Percentiles rank a stretch among this genome's conserved stretches.
These are phyloP conservation scores for Drosophila kurseongensis DNA, from an alignment of 1,140 invertebrate species.

Conservation along the genomic window DNA sequence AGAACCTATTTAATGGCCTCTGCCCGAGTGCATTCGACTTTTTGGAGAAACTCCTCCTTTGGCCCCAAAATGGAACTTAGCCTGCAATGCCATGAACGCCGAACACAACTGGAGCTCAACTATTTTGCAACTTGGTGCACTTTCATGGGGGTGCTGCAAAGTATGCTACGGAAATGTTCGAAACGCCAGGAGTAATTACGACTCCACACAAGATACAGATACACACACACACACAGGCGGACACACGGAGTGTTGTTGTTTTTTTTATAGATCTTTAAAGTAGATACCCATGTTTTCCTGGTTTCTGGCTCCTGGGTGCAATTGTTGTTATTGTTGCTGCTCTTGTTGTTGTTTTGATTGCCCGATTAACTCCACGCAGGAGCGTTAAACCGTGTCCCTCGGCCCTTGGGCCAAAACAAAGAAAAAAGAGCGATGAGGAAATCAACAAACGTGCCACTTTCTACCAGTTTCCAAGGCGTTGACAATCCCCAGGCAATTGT, in stretches of 20 bases:
- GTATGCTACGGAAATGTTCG: constrained; percentile 27
- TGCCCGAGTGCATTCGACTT: neutral
- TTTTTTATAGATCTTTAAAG: constrained; percentile 40
- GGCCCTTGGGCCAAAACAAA: constrained; percentile 38
- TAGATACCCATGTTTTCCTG: constrained; percentile 48
- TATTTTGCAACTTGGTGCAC: constrained; percentile 9
- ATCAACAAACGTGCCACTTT: constrained; percentile 34
- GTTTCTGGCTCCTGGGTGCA: constrained; percentile 5
- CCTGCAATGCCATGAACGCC: constrained; percentile 1
- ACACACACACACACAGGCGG: neutral
- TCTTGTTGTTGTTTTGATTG: constrained; percentile 40
- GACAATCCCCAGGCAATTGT: constrained; percentile 51
- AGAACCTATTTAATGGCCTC: neutral
- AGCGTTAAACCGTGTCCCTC: constrained; percentile 50
- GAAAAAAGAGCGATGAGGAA: constrained; percentile 17
- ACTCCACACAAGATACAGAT: constrained; percentile 13
- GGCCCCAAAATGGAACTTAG: constrained; percentile 1
- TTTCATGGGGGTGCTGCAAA: constrained; percentile 12
- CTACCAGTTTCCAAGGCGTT: constrained; percentile 75
- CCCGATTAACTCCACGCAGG: constrained; percentile 43
- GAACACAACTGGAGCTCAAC: constrained; percentile 1
- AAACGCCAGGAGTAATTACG: constrained; percentile 35
- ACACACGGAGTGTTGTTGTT: constrained; percentile 7
- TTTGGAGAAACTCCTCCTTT: neutral
- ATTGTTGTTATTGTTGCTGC: constrained; percentile 21